These are phyloP conservation scores for Drosophila teissieri DNA, from an alignment of 1,140 invertebrate genomes.

Conservation along the genomic window DNA sequence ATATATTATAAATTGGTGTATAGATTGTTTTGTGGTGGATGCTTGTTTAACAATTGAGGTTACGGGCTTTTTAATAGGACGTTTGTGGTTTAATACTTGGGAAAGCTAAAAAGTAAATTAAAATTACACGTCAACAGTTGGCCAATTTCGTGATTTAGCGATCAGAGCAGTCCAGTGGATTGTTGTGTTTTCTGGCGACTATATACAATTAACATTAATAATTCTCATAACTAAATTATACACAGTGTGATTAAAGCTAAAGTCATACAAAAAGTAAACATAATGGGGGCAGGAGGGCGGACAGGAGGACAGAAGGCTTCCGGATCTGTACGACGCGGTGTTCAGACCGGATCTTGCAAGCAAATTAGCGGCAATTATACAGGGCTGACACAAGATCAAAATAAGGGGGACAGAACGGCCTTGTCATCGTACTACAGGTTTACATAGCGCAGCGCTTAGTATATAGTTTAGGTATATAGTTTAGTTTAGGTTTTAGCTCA, in stretches of 20 bases:
- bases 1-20: slow-evolving; percentile 2
- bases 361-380: slow-evolving; percentile 70
- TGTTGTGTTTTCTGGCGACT: slow-evolving; percentile 39
- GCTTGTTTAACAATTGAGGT: slow-evolving; percentile 24
- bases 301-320: slow-evolving; percentile 8
- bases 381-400: slow-evolving; percentile 41
- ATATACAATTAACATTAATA: slow-evolving; percentile 74
- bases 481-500: slow-evolving; percentile 48
- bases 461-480: slow-evolving; percentile 33
- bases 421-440: slow-evolving; percentile 73
- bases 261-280: slow-evolving; percentile 69
- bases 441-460: slow-evolving; percentile 71
- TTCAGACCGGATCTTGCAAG: slow-evolving; percentile 53
- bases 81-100: slow-evolving; percentile 54
- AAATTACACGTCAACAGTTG: slow-evolving; percentile 44
- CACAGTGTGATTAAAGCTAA: slow-evolving; percentile 70
- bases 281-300: slow-evolving; percentile 38
- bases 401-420: slow-evolving; percentile 39
- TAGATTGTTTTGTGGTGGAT: slow-evolving; percentile 12
- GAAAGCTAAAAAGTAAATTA: slow-evolving; percentile 57
- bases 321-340: background rate
- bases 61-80: slow-evolving; percentile 29
- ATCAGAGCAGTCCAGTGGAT: slow-evolving; percentile 43
- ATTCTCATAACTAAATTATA: slow-evolving; percentile 78
- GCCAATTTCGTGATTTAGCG: slow-evolving; percentile 55